Conservation (phyloP, 2,797 vertebrate genomes). For the Hoplostethus atlanticus region DNA sequence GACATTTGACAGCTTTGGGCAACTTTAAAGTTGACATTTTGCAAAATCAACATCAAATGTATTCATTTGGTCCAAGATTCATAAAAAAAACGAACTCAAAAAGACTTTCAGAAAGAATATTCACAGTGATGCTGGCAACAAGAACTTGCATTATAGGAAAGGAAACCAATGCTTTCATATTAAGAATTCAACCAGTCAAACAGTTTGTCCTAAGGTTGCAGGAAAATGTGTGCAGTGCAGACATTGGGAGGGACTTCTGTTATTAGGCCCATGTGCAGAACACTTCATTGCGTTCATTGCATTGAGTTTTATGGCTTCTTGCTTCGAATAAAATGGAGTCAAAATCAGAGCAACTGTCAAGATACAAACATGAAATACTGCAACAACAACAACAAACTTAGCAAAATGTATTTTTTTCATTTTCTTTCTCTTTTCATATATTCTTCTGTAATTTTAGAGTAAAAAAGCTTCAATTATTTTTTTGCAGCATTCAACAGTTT, state of each 20-base stretch:
- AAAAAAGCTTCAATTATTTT: too few species aligned
- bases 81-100: neutral
- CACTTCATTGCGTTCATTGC: neutral
- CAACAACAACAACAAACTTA: conserved; percentile 17
- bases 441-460: too few species aligned
- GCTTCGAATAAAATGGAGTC: conserved; percentile 8
- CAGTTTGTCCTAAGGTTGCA: conserved; percentile 19
- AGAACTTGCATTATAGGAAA: neutral
- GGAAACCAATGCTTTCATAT: neutral
- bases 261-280: conserved; percentile 23
- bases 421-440: too few species aligned
- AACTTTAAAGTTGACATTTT: conserved; percentile 8
- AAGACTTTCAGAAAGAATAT: neutral
- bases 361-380: conserved; percentile 9
- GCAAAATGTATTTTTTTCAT: neutral
- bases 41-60: conserved; percentile 33
- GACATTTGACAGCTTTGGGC: conserved; percentile 10
- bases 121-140: neutral
- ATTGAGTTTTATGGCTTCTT: conserved; percentile 45
- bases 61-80: conserved; percentile 12
- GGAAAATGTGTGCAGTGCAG: conserved; percentile 8
- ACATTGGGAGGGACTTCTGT: conserved; percentile 12
- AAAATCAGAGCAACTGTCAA: conserved; percentile 28
- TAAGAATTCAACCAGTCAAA: neutral
- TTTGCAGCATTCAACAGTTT: conserved; percentile 7